Conservation (phyloP, 2,797 vertebrate genomes). For the Vireo griseus region DNA sequence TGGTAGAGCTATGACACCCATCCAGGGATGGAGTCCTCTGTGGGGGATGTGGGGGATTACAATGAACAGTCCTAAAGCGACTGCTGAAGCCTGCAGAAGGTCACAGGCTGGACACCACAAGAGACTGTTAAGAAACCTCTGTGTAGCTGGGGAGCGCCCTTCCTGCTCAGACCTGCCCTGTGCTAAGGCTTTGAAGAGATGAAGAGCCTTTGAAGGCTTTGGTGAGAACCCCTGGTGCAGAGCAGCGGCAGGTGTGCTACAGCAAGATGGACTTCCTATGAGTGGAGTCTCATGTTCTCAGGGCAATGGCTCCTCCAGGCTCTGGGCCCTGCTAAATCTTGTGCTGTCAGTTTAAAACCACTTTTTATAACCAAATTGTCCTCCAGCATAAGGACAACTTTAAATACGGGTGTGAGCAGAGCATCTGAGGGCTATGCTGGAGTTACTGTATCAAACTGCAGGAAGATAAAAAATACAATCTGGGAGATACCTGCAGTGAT, state of each 20-base stretch:
- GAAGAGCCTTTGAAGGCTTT: too few relatives aligned
- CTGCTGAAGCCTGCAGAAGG: neutral
- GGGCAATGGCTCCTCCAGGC: neutral
- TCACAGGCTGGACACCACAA: neutral
- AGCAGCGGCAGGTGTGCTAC: rapidly evolving
- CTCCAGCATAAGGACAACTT: neutral
- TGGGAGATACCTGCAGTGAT: neutral
- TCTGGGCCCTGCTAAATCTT: neutral
- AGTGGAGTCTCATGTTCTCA: neutral
- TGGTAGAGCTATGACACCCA: neutral
- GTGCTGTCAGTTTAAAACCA: neutral
- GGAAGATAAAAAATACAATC: neutral
- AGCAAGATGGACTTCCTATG: rapidly evolving
- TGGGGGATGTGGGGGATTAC: neutral
- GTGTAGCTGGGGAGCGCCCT: neutral
- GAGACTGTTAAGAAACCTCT: neutral
- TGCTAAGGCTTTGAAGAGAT: neutral
- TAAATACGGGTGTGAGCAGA: neutral
- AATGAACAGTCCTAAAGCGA: neutral
- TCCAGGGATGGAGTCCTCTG: neutral
- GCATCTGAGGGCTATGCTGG: neutral
- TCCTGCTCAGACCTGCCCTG: neutral
- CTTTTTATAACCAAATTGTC: neutral
- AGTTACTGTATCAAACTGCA: neutral
- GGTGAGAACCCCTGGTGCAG: neutral